Percentiles rank a stretch among this genome's conserved stretches.
Evolutionary conservation across 2,888 invertebrate genomes (phyloP).

Genomic region (Cheilosia scutellata): DNA sequence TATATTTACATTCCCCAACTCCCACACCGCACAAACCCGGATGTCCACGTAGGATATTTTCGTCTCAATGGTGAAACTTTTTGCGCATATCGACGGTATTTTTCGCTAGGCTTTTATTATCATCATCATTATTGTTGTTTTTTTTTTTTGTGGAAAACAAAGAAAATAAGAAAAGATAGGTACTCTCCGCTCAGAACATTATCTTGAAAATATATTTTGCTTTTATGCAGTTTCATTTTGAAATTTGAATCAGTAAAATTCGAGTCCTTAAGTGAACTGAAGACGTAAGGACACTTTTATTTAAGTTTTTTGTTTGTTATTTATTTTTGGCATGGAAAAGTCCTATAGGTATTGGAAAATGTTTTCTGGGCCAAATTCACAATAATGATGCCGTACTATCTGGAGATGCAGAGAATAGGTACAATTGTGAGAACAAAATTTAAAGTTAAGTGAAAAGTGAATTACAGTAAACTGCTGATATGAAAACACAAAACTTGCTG

Average conservation of each 20-base stretch:
- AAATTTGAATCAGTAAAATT: constrained; percentile 51
- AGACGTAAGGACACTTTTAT: constrained; percentile 45
- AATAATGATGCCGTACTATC: constrained; percentile 27
- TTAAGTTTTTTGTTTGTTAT: constrained; percentile 20
- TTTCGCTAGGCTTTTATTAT: constrained; percentile 62
- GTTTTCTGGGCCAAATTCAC: constrained; percentile 50
- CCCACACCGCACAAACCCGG: constrained; percentile 39
- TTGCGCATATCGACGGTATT: constrained; percentile 64
- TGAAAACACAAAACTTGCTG: too few species aligned
- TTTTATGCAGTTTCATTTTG: constrained; percentile 58
- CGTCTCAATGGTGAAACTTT: constrained; percentile 62
- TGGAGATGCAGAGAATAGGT: background rate
- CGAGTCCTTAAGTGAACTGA: constrained; percentile 53
- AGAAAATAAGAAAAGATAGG: constrained; percentile 27
- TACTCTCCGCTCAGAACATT: constrained; percentile 42
- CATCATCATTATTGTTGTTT: constrained; percentile 58
- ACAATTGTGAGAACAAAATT: background rate
- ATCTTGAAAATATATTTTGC: constrained; percentile 55
- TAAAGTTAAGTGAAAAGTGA: background rate
- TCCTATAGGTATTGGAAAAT: constrained; percentile 5
- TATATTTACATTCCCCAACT: background rate
- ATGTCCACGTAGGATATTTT: constrained; percentile 57
- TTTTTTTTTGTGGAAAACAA: constrained; percentile 16
- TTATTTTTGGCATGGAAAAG: background rate
- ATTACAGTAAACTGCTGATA: too few species aligned